These are phyloP conservation scores for Xerus rutilus DNA, from an alignment of 2,797 vertebrate species.

Conservation along the genomic window DNA sequence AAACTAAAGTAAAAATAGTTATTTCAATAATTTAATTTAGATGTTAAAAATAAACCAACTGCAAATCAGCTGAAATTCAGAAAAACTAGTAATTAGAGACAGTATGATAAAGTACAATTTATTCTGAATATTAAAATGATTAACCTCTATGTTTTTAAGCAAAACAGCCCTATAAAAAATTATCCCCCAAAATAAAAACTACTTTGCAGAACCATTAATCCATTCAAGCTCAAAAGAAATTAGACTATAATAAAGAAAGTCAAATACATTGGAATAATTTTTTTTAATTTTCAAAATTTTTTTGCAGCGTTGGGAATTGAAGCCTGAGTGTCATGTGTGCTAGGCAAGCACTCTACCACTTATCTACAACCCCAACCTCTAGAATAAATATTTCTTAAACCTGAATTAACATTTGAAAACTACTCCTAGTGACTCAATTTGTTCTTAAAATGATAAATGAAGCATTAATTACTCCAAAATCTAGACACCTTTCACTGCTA, in stretches of 20 bases:
- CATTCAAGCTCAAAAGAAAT: constrained; percentile 32
- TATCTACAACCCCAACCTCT: neutral
- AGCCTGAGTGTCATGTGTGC: neutral
- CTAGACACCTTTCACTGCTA: neutral
- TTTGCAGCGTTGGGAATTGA: neutral
- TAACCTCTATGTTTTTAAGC: neutral
- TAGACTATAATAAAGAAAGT: constrained; percentile 7
- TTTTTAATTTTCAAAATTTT: neutral
- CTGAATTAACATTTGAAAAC: constrained; percentile 54
- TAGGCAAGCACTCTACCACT: neutral
- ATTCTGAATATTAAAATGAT: neutral
- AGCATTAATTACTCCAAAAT: constrained; percentile 42
- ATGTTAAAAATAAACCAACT: constrained; percentile 62
- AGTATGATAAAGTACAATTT: neutral
- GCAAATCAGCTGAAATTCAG: constrained; percentile 13
- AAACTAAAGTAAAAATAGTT: constrained; percentile 22
- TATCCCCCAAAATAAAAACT: constrained; percentile 53
- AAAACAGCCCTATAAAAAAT: neutral
- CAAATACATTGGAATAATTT: neutral
- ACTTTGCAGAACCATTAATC: constrained; percentile 35
- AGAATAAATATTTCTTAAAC: constrained; percentile 26
- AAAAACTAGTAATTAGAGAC: constrained; percentile 1
- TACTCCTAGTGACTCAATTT: constrained; percentile 43
- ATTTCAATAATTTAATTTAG: constrained; percentile 44
- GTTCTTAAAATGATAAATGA: constrained; percentile 50